Evolutionary conservation across 1,140 invertebrate genomes (phyloP), one percentile per base, ranked within the genome.

Genomic region (Acromyrmex heyeri): DNA sequence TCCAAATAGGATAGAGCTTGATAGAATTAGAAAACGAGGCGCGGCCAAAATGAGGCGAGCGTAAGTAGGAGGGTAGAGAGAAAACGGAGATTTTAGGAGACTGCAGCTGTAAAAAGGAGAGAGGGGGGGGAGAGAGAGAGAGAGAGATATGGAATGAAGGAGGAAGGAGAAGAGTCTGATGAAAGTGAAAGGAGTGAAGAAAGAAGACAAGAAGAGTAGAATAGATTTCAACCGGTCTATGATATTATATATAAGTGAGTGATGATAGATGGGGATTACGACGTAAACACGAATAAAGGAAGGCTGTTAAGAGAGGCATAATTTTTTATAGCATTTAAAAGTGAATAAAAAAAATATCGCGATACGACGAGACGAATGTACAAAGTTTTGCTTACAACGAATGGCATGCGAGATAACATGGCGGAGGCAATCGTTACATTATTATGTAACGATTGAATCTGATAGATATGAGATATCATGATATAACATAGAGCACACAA

Each of bases 11-110:
- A 70, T 61, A 27, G 79, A 65, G 62, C 78, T 27, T 34, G 27
- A 73, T 82, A 75, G 79, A 83, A 73, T 85, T 75, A 53, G 61
- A 82, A 72, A 87, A 73, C 10, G 48, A 85, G 75, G 75, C 69
- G 79, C 67, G 79, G 79, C 10, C 34, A 65, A 61, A 62, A 27
- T 18, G 38, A 48, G 34, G 14, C 14, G 57, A 77, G 65, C 2
- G 62, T 27, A 53, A 70, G 62, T 59, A 55, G 55, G 62, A 65
- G 79, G 14, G 50, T 44, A 81, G 62, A 67, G 53, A 59, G 14
- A 48, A 57, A 67, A 30, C 1, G 59, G 27, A 30, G 65, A 21
- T 79, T 53, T n/a, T 78, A 65, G 16, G 14, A 7, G 38, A 62
- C 8, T 50, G 1, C 18, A 30, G 55, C 10, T 16, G 21, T 27